Evolutionary conservation across 2,113 vertebrate genomes (phyloP).

Genomic region (Chroicocephalus ridibundus): DNA sequence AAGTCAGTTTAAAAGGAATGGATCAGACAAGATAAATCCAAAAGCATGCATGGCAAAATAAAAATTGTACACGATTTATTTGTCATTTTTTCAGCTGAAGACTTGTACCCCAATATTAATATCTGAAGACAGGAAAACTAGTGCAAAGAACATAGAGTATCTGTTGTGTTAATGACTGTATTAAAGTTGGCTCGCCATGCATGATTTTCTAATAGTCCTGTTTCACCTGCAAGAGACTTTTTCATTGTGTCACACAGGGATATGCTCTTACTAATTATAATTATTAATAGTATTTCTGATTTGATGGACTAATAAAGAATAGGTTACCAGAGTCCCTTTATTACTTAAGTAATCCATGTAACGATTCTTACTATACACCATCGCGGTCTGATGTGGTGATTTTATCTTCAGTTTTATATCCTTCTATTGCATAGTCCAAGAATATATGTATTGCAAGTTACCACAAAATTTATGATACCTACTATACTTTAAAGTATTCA

Average conservation of each 20-base stretch:
- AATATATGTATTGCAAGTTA: not conserved
- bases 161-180: not conserved
- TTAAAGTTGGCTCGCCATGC: not conserved
- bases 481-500: not conserved
- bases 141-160: not conserved
- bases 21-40: not conserved
- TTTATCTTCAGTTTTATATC: not conserved
- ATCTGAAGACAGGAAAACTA: not conserved
- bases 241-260: not conserved
- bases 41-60: not conserved
- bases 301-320: not conserved
- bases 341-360: not conserved
- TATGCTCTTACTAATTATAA: not conserved
- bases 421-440: not conserved
- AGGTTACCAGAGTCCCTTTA: not conserved
- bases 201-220: not conserved
- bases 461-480: not conserved
- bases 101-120: not conserved
- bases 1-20: not conserved
- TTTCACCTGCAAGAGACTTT: not conserved
- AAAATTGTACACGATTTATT: not conserved
- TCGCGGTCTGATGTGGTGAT: not conserved
- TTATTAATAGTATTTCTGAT: not conserved
- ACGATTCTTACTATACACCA: not conserved
- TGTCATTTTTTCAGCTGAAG: not conserved